Evolutionary conservation across 2,113 vertebrate genomes (phyloP).

Genomic region (Oncorhynchus kisutch): DNA sequence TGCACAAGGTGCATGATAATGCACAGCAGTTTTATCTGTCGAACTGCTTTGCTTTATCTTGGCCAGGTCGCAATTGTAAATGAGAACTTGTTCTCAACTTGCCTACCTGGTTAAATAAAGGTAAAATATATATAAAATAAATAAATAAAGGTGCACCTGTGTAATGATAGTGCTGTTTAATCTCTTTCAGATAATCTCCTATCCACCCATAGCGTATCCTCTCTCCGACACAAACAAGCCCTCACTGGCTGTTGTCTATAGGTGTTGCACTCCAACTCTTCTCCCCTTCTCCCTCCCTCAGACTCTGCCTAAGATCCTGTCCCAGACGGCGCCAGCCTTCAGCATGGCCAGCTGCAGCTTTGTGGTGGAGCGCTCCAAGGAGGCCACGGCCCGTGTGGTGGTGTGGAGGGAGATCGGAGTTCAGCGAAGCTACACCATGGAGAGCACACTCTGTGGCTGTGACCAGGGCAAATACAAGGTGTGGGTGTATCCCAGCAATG

Average conservation of each 20-base stretch:
- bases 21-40: no score
- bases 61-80: no score
- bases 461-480: constrained; percentile 99
- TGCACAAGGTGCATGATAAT: no score
- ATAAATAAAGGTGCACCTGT: no score
- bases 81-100: no score
- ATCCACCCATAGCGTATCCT: no score
- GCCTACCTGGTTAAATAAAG: no score
- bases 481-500: neutral
- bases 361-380: constrained; percentile 97
- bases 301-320: constrained; percentile 92
- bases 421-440: constrained; percentile 97
- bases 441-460: constrained; percentile 95
- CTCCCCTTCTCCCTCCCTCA: constrained; percentile 52
- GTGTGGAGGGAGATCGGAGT: constrained; percentile 98
- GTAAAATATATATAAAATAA: no score
- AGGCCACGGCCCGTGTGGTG: constrained; percentile 94
- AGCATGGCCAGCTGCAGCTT: constrained; percentile 97
- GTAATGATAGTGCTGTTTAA: no score
- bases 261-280: neutral
- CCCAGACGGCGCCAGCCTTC: constrained; percentile 93
- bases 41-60: no score
- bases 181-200: neutral
- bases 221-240: neutral
- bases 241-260: neutral